These are phyloP conservation scores for Microctenopoma stevenorrisi DNA, from an alignment of 2,797 vertebrate genomes.

Conservation along the genomic window DNA sequence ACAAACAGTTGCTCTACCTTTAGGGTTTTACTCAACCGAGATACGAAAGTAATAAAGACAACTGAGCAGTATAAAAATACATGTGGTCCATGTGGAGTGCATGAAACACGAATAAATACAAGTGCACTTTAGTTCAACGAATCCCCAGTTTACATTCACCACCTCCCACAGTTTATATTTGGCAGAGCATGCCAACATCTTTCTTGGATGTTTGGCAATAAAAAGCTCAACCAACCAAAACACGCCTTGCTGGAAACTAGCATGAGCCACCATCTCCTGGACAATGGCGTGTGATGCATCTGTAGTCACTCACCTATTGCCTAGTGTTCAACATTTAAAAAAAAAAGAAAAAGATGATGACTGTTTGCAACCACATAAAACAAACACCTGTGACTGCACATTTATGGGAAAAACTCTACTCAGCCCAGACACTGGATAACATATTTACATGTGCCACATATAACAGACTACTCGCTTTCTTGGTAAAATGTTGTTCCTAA, in stretches of 20 bases:
- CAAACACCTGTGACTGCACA: not conserved
- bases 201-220: not conserved
- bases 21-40: not conserved
- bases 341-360: no score
- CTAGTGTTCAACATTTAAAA: slow-evolving; percentile 2
- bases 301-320: slow-evolving; percentile 4
- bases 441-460: slow-evolving; percentile 3
- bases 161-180: not conserved
- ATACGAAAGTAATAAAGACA: not conserved
- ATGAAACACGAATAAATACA: not conserved
- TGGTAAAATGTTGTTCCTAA: not conserved
- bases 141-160: fast-evolving
- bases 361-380: not conserved
- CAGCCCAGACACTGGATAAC: not conserved
- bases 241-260: slow-evolving; percentile 12
- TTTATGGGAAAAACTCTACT: slow-evolving; percentile 2
- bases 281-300: not conserved
- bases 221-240: not conserved
- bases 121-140: not conserved
- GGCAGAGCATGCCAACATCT: slow-evolving; percentile 1
- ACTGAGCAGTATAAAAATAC: not conserved
- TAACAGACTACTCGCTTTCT: not conserved
- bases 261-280: not conserved
- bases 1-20: not conserved
- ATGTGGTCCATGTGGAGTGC: not conserved